phyloP scores from a whole-genome alignment of 2,113 vertebrate genomes.

The Phrynosoma blainvillii region DNA sequence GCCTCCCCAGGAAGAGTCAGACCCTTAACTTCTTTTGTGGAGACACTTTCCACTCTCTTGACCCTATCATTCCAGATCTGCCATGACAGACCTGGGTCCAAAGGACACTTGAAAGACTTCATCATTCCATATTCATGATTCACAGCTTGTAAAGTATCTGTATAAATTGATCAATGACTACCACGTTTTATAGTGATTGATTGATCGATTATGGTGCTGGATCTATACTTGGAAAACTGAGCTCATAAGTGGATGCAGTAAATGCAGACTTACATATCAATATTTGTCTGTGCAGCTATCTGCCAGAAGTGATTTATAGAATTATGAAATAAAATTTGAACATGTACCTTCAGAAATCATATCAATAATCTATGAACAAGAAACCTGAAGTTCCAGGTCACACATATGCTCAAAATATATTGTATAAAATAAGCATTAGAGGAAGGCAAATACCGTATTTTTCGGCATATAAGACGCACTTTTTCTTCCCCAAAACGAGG shows the following conservation, averaged over 20 bases:
- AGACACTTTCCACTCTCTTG: neutral
- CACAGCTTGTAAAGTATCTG: neutral
- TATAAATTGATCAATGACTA: neutral
- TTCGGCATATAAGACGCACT: too few relatives aligned
- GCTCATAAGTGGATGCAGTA: neutral
- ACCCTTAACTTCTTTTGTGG: neutral
- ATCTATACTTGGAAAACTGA: too few relatives aligned
- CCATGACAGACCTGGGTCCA: neutral
- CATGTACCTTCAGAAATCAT: too few relatives aligned
- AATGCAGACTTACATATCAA: neutral
- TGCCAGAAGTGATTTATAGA: too few relatives aligned
- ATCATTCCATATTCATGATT: neutral
- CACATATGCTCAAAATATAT: rapidly evolving
- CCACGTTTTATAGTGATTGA: neutral
- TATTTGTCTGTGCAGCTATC: neutral
- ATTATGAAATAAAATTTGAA: neutral
- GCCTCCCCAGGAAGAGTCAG: neutral
- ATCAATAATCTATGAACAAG: neutral
- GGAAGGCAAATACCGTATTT: neutral
- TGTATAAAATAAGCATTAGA: rapidly evolving
- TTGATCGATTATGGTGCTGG: neutral
- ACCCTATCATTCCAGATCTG: neutral
- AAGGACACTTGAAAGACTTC: neutral
- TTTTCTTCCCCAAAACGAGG: too few relatives aligned
- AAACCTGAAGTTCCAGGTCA: rapidly evolving